Percentiles rank a stretch among this genome's conserved stretches.
These are phyloP conservation scores for Gerris lacustris DNA, from an alignment of 2,888 invertebrate species.

Conservation along the genomic window DNA sequence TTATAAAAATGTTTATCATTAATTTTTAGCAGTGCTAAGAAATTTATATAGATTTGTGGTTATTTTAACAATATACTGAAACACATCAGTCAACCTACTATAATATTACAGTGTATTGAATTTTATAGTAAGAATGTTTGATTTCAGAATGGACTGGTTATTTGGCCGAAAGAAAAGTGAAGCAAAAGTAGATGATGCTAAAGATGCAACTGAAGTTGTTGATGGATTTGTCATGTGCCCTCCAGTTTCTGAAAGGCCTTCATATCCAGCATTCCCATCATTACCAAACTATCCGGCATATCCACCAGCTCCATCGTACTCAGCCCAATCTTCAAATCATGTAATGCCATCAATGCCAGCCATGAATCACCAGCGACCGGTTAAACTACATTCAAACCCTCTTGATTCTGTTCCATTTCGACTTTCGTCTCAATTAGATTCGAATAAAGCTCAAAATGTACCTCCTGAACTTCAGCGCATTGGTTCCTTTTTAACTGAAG, in stretches of 20 bases:
- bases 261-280: not conserved
- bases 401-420: not conserved
- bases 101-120: not conserved
- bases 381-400: not conserved
- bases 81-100: too few species aligned
- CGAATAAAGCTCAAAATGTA: not conserved
- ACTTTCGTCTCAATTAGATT: not conserved
- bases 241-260: not conserved
- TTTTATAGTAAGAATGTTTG: not conserved
- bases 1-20: too few species aligned
- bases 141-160: slow-evolving; percentile 1
- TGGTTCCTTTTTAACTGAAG: not conserved
- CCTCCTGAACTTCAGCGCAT: not conserved
- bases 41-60: too few species aligned
- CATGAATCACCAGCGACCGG: not conserved
- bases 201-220: not conserved
- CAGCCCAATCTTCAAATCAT: too few species aligned
- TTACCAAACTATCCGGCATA: not conserved
- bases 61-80: too few species aligned
- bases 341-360: not conserved
- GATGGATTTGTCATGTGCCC: not conserved
- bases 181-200: not conserved
- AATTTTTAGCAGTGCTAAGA: too few species aligned
- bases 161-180: not conserved
- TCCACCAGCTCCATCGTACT: too few species aligned